Conservation (phyloP, 2,888 invertebrate genomes). For the Parthenolecanium corni region DNA sequence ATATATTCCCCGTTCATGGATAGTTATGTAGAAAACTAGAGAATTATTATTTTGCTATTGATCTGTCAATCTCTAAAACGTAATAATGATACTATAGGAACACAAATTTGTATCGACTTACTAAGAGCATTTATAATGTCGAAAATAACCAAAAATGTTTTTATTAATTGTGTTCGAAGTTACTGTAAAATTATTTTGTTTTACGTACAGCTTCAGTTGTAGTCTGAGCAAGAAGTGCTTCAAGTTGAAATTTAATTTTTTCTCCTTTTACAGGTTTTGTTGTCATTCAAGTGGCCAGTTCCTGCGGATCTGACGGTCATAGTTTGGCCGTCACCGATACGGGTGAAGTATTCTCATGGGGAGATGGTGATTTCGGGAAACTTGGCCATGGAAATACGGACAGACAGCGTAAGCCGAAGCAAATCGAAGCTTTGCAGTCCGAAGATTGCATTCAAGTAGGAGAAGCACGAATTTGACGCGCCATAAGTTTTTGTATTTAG, state of each 20-base stretch:
- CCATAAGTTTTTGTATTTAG: slow-evolving; percentile 17
- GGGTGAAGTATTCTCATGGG: slow-evolving; percentile 56
- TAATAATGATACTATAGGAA: too few relatives aligned
- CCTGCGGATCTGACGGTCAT: slow-evolving; percentile 54
- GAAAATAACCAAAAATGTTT: too few relatives aligned
- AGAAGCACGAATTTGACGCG: neutral
- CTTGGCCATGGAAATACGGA: slow-evolving; percentile 55
- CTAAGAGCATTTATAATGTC: too few relatives aligned
- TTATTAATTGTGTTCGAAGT: too few relatives aligned
- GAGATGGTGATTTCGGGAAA: slow-evolving; percentile 54
- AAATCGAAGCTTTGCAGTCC: slow-evolving; percentile 50
- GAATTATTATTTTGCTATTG: too few relatives aligned
- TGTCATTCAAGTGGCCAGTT: slow-evolving; percentile 49
- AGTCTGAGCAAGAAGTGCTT: neutral
- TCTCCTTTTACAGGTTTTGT: slow-evolving; percentile 41
- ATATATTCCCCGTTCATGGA: too few relatives aligned
- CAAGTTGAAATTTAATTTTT: too few relatives aligned
- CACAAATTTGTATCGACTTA: too few relatives aligned
- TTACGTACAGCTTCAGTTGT: neutral
- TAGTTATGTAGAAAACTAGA: too few relatives aligned
- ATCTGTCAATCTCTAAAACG: too few relatives aligned
- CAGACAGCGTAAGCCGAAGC: slow-evolving; percentile 48
- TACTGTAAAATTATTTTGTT: too few relatives aligned
- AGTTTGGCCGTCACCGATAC: slow-evolving; percentile 52
- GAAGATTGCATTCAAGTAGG: slow-evolving; percentile 47